A percentile compares a stretch with the other conserved stretches of the same genome.
These are phyloP conservation scores for Lichenostomus cassidix DNA, from an alignment of 2,113 vertebrate genomes.

Conservation along the genomic window DNA sequence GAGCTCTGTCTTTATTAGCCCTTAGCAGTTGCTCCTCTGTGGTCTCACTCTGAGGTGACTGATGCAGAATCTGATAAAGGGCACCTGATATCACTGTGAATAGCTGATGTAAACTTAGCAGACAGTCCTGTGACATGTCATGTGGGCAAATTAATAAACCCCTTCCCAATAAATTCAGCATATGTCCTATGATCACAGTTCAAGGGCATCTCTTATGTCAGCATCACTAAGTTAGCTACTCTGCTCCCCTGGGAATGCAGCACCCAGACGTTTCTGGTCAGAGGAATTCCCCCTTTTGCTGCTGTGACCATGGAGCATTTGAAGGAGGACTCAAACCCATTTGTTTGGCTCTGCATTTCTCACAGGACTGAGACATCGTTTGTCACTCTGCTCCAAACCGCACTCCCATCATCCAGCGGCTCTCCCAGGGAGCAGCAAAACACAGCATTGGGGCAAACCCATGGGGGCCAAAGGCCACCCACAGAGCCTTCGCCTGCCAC, in stretches of 20 bases:
- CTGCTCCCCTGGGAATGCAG: not conserved
- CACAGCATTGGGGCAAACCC: fast-evolving
- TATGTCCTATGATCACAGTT: slow-evolving; percentile 8
- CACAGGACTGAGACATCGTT: fast-evolving
- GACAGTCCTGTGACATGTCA: slow-evolving; percentile 40
- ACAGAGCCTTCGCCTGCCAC: not conserved
- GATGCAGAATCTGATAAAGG: slow-evolving; percentile 6
- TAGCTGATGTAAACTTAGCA: slow-evolving; percentile 43
- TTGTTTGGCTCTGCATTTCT: fast-evolving
- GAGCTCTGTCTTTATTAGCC: not conserved
- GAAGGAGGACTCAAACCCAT: not conserved
- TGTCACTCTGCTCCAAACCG: not conserved
- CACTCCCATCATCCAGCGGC: not conserved
- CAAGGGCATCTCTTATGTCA: slow-evolving; percentile 26
- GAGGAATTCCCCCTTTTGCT: not conserved
- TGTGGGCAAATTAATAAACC: slow-evolving; percentile 14
- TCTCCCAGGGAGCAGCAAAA: not conserved
- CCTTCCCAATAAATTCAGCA: not conserved
- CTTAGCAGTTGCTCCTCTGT: not conserved
- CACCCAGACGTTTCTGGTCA: not conserved
- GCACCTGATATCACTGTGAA: slow-evolving; percentile 34
- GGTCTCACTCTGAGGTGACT: not conserved
- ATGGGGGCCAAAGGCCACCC: not conserved
- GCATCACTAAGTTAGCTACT: not conserved
- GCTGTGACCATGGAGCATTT: not conserved